Percentiles rank a stretch among this genome's conserved stretches.
These are phyloP conservation scores for Steinernema hermaphroditum DNA, from an alignment of 2,888 invertebrate genomes.

Conservation along the genomic window DNA sequence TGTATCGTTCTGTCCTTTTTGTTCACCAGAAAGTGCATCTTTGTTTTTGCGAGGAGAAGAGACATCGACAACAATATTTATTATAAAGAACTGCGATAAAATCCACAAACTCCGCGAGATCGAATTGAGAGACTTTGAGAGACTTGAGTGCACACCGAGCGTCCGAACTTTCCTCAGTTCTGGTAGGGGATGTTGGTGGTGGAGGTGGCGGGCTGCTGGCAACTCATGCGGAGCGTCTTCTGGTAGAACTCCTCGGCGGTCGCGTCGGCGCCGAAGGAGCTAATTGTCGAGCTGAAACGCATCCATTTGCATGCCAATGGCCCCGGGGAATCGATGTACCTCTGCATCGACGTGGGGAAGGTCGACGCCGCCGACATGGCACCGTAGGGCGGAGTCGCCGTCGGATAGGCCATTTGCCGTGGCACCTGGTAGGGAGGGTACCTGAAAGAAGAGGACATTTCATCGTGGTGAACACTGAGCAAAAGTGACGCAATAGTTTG, in stretches of 20 bases:
- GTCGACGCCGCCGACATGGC: constrained; percentile 44
- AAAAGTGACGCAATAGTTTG: too few species aligned
- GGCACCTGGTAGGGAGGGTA: constrained; percentile 56
- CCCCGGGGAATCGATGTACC: constrained; percentile 43
- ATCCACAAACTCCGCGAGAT: constrained; percentile 1
- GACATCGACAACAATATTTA: background rate
- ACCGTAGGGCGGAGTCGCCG: constrained; percentile 54
- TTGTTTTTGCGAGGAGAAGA: too few species aligned
- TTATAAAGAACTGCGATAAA: background rate
- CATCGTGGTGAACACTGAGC: too few species aligned
- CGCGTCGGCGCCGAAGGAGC: constrained; percentile 52
- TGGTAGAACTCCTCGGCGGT: constrained; percentile 60
- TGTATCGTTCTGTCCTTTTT: too few species aligned
- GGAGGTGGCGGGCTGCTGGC: constrained; percentile 10
- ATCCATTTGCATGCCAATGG: constrained; percentile 1
- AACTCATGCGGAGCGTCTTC: constrained; percentile 45
- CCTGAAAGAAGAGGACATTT: constrained; percentile 37
- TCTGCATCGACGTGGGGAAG: constrained; percentile 53
- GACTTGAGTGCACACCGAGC: constrained; percentile 7
- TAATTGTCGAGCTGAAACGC: constrained; percentile 43
- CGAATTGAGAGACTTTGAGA: constrained; percentile 18
- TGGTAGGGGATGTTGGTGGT: constrained; percentile 27
- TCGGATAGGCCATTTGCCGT: constrained; percentile 60
- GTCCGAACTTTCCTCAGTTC: background rate
- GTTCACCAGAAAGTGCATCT: too few species aligned